Conservation (phyloP, 2,113 vertebrate species). For the Halcyon malimbica region DNA sequence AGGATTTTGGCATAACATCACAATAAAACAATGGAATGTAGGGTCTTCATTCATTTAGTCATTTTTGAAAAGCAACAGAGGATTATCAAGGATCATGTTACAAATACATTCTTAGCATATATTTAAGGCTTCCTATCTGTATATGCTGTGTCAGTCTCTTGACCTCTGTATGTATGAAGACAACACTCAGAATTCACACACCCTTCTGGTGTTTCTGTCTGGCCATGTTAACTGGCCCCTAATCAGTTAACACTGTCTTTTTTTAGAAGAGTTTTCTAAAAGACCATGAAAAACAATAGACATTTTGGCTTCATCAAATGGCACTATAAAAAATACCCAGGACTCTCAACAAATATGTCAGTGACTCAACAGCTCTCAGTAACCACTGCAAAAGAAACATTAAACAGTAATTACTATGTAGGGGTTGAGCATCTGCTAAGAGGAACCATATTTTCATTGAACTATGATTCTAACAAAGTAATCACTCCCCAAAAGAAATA, state of each 20-base stretch:
- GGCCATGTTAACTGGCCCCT: neutral
- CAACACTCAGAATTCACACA: neutral
- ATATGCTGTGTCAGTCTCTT: neutral
- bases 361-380: slow-evolving; percentile 56
- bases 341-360: slow-evolving; percentile 39
- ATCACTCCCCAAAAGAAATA: neutral
- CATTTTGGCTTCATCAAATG: neutral
- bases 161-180: neutral
- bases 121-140: neutral
- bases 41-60: neutral
- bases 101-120: neutral
- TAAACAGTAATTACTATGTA: neutral
- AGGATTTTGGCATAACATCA: neutral
- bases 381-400: slow-evolving; percentile 56
- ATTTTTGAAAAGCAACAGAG: neutral
- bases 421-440: slow-evolving; percentile 39
- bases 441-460: slow-evolving; percentile 23
- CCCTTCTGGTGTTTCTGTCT: neutral
- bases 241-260: neutral
- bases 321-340: neutral
- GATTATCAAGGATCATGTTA: neutral
- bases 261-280: neutral
- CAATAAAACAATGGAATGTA: neutral
- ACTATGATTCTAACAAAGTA: neutral
- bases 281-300: neutral